phyloP scores from a whole-genome alignment of 2,888 invertebrate species.

The Caprella mutica region DNA sequence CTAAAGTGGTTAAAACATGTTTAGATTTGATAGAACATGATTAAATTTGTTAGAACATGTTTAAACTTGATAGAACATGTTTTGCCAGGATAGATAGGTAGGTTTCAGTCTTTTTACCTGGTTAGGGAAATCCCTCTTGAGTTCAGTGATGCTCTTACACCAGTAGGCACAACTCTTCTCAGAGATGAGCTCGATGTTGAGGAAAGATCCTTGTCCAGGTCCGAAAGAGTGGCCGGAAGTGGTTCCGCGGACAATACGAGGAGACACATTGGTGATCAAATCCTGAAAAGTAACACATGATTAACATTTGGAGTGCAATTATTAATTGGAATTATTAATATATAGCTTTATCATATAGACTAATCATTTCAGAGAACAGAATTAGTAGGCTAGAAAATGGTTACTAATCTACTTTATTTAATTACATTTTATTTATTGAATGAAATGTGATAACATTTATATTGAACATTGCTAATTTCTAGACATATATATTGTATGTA shows the following conservation, averaged over 20 bases:
- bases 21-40: not conserved
- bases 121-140: constrained; percentile 81
- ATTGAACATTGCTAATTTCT: too few species aligned
- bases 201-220: constrained; percentile 89
- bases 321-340: too few species aligned
- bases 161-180: constrained; percentile 92
- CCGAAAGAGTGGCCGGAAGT: constrained; percentile 85
- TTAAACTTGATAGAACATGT: too few species aligned
- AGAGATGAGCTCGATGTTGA: constrained; percentile 95
- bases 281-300: constrained; percentile 64
- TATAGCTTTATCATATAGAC: too few species aligned
- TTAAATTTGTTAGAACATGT: too few species aligned
- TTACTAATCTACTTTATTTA: too few species aligned
- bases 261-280: constrained; percentile 90
- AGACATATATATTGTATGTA: not conserved
- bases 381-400: too few species aligned
- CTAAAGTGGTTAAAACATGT: not conserved
- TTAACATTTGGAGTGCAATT: too few species aligned
- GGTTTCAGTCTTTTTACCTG: constrained; percentile 49
- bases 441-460: too few species aligned
- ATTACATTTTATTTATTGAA: too few species aligned
- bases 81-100: not conserved
- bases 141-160: constrained; percentile 72
- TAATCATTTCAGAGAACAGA: too few species aligned
- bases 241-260: constrained; percentile 84